A percentile compares a stretch with the other conserved stretches of the same genome.
Conservation (phyloP, 2,888 invertebrate species). For the Xylota segnis region DNA sequence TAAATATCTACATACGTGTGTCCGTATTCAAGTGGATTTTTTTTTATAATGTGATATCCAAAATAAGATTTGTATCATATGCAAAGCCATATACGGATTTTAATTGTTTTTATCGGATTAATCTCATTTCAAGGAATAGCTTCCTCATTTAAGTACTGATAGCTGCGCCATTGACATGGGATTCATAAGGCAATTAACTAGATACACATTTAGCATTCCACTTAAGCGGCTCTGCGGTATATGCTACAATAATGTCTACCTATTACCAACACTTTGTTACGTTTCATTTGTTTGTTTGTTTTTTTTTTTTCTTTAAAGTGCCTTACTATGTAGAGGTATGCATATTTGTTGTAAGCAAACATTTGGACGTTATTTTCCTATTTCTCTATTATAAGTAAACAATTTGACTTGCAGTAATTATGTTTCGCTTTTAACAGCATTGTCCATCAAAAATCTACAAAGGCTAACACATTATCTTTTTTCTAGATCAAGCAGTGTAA, state of each 20-base stretch:
- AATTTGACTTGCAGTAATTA: slow-evolving; percentile 17
- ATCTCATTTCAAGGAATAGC: slow-evolving; percentile 6
- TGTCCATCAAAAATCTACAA: not conserved
- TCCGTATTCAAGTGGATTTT: slow-evolving; percentile 4
- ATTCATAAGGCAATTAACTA: too few species aligned
- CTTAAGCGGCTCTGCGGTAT: too few species aligned
- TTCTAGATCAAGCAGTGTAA: slow-evolving; percentile 8
- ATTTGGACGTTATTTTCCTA: slow-evolving; percentile 19
- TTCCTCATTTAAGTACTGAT: not conserved
- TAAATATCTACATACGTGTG: slow-evolving; percentile 9
- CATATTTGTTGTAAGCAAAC: slow-evolving; percentile 46
- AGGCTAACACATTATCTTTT: not conserved
- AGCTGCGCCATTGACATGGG: not conserved
- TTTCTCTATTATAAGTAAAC: slow-evolving; percentile 10
- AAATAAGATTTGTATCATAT: not conserved
- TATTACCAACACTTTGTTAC: not conserved
- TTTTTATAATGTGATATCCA: not conserved
- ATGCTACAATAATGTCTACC: not conserved
- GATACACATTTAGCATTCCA: too few species aligned
- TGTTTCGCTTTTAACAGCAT: not conserved
- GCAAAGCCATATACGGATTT: not conserved
- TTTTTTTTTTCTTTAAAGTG: too few species aligned
- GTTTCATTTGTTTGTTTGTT: slow-evolving; percentile 46
- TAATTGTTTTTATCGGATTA: slow-evolving; percentile 6
- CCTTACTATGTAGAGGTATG: slow-evolving; percentile 17